These are phyloP conservation scores for Coptodon bakossiorum DNA, from an alignment of 2,113 vertebrate genomes.

Conservation along the genomic window DNA sequence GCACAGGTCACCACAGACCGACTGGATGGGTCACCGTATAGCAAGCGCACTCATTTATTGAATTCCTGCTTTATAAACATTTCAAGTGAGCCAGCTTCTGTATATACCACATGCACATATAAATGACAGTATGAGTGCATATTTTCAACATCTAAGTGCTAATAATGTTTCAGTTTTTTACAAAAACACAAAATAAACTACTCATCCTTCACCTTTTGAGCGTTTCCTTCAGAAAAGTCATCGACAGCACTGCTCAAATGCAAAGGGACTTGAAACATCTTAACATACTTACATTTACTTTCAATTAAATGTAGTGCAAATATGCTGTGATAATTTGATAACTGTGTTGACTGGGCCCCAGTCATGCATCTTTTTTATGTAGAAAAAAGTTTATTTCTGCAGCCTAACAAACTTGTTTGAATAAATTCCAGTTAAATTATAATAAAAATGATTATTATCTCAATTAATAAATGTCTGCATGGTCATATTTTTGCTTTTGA, in stretches of 20 bases:
- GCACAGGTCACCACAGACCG: neutral
- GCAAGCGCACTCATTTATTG: neutral
- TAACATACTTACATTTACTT: neutral
- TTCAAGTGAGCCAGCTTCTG: neutral
- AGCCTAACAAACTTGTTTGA: neutral
- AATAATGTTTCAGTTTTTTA: neutral
- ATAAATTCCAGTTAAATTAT: neutral
- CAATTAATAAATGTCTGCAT: neutral
- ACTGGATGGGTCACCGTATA: neutral
- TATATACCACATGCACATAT: neutral
- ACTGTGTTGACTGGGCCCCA: neutral
- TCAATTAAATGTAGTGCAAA: neutral
- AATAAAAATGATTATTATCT: neutral
- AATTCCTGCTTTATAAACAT: neutral
- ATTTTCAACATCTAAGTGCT: neutral
- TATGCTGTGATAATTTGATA: neutral
- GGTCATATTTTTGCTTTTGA: neutral
- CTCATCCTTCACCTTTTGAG: neutral
- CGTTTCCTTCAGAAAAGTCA: neutral
- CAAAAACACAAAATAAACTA: neutral
- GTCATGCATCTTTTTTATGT: neutral
- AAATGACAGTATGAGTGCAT: neutral
- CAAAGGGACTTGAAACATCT: neutral
- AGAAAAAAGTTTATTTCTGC: neutral
- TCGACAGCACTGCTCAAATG: neutral